These are phyloP conservation scores for Drosophila parthenogenetica DNA, from an alignment of 2,888 invertebrate species.

Conservation along the genomic window DNA sequence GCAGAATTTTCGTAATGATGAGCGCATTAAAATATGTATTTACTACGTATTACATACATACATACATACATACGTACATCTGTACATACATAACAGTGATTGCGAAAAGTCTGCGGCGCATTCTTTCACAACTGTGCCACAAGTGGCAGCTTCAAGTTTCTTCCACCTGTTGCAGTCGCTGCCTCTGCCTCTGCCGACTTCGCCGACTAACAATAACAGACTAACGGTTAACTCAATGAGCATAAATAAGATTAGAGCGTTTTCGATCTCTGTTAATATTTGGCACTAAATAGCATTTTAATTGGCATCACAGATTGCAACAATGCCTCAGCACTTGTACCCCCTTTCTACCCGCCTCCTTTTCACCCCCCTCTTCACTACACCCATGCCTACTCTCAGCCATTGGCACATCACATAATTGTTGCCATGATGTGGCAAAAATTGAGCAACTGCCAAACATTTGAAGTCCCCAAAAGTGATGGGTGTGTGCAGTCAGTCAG, in stretches of 20 bases:
- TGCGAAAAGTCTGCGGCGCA: slow-evolving; percentile 48
- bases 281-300: slow-evolving; percentile 75
- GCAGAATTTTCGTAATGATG: slow-evolving; percentile 79
- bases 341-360: neutral
- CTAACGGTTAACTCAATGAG: slow-evolving; percentile 63
- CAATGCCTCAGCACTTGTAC: slow-evolving; percentile 26
- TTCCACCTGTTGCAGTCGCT: slow-evolving; percentile 41
- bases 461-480: slow-evolving; percentile 45
- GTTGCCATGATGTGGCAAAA: slow-evolving; percentile 62
- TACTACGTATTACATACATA: slow-evolving; percentile 9
- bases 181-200: neutral
- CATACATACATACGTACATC: too few relatives aligned
- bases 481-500: slow-evolving; percentile 45
- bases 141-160: slow-evolving; percentile 49
- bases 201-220: slow-evolving; percentile 49
- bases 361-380: neutral
- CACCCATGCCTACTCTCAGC: neutral
- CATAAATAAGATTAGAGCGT: slow-evolving; percentile 74
- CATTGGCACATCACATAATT: slow-evolving; percentile 63
- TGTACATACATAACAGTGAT: slow-evolving; percentile 25
- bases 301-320: slow-evolving; percentile 66
- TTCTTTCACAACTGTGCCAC: slow-evolving; percentile 60
- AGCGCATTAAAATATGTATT: slow-evolving; percentile 61
- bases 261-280: slow-evolving; percentile 56
- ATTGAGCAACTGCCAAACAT: slow-evolving; percentile 40